Percentiles rank a stretch among this genome's conserved stretches.
Evolutionary conservation across 2,113 vertebrate species (phyloP).

Genomic region (Atlantisia rogersi): DNA sequence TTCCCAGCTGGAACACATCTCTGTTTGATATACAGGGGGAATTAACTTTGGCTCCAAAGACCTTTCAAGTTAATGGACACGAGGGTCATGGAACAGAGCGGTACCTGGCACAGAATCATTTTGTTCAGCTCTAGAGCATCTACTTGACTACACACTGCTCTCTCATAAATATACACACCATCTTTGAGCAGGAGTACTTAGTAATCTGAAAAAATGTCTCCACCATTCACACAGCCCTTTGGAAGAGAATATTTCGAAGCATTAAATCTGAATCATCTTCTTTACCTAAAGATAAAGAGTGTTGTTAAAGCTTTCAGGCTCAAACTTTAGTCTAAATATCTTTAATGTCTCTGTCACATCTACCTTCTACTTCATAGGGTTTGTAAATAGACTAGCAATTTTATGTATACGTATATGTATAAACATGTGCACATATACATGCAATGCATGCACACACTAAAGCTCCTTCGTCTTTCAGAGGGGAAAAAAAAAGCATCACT

Average conservation of each 20-base stretch:
- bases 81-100: background rate
- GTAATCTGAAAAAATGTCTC: background rate
- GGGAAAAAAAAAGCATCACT: background rate
- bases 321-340: background rate
- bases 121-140: background rate
- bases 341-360: background rate
- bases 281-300: constrained; percentile 14
- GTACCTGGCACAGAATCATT: background rate
- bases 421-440: background rate
- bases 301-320: background rate
- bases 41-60: background rate
- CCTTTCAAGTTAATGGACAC: background rate
- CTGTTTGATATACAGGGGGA: background rate
- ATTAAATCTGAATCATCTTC: background rate
- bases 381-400: background rate
- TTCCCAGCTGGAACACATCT: background rate
- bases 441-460: background rate
- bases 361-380: background rate
- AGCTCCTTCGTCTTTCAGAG: background rate
- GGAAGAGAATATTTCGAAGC: background rate
- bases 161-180: background rate
- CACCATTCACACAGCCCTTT: background rate
- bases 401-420: background rate
- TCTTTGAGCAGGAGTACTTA: background rate
- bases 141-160: background rate